Base-by-base conservation (phyloP, 2,113 vertebrate genomes). In the Tachysurus vachellii region DNA sequence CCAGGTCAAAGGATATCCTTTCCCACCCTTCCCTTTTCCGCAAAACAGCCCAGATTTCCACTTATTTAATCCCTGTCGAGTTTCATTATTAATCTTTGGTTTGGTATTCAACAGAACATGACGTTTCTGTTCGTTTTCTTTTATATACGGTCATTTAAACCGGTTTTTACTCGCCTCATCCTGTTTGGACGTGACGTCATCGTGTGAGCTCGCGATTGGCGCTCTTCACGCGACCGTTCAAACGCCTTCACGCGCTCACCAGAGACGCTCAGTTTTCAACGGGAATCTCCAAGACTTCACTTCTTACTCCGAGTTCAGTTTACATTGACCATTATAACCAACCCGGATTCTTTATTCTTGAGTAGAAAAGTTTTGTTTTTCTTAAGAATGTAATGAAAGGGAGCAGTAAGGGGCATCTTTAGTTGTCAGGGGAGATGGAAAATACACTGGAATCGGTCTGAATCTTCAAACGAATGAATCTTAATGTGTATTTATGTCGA, bases 21-120 rank as follows among this genome's bases (percentile, higher is more conserved):
- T 88, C 86, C 90, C 90, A 80, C 86, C 88, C 86, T 88, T 89
- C 81, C 90, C 81, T 71, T 88, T 89, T 77, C 84, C 89, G 76
- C 62, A 44, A 44, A 68, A 42, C 42, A 62, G 16, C 47, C 36
- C 31, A 83, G 47, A 56, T 83, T 9, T 76, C 68, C 64, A 70
- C 50, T 13, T 21, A n/a, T 0, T 66, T 31, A 62, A 64, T 0
- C 11, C 2, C 13, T 10, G 31, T 23, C 31, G 1, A 10, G 26
- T 31, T 50, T 53, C n/a, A 1, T 50, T 77, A 13, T 47, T 79
- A 28, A 50, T 36, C 16, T 21, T 66, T 56, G 44, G 16, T 28
- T 56, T 36, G 3, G 9, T 10, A 4, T 31, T 0, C 10, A 16
- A 28, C 47, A 12, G 70, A 14, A 9, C 17, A 44, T 68, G 62